Evolutionary conservation across 2,113 vertebrate species (phyloP).

Genomic region (Dicentrarchus labrax): DNA sequence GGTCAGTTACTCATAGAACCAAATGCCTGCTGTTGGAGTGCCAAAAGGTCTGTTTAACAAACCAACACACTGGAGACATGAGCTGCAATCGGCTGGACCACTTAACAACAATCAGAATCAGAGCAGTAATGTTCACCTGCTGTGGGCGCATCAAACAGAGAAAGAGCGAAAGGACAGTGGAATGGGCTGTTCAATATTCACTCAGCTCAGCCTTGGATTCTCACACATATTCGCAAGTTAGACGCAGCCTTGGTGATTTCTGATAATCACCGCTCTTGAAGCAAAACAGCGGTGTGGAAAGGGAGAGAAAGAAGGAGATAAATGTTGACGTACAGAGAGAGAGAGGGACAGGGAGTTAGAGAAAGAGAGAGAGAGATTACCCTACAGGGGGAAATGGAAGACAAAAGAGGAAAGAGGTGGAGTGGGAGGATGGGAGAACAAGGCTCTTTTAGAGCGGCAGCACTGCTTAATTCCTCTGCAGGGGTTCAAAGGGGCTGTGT

Average conservation of each 20-base stretch:
- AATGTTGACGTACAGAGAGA: constrained; percentile 60
- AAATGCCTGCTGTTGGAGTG: constrained; percentile 11
- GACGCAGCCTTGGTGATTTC: constrained; percentile 58
- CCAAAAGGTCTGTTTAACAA: constrained; percentile 36
- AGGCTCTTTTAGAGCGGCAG: constrained; percentile 65
- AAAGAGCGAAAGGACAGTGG: constrained; percentile 36
- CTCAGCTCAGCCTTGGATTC: constrained; percentile 56
- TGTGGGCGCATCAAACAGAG: constrained; percentile 60
- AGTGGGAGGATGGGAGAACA: constrained; percentile 78
- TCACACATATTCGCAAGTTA: constrained; percentile 45
- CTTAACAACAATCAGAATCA: constrained; percentile 66
- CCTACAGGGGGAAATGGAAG: constrained; percentile 74
- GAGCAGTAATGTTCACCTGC: constrained; percentile 64
- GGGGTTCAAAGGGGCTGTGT: constrained; percentile 78
- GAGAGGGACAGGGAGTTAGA: neutral
- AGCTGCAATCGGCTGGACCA: constrained; percentile 32
- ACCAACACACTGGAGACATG: constrained; percentile 42
- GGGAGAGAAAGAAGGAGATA: constrained; percentile 51
- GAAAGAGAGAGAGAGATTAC: constrained; percentile 61
- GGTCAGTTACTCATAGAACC: constrained; percentile 36
- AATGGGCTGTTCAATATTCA: constrained; percentile 59
- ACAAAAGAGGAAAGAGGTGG: constrained; percentile 75
- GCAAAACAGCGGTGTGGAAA: constrained; percentile 54
- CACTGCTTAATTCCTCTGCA: constrained; percentile 81
- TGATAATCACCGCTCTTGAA: constrained; percentile 67